Percentiles rank a stretch among this genome's conserved stretches.
These are phyloP conservation scores for Lepidonotus clava DNA, from an alignment of 2,888 invertebrate species.

Conservation along the genomic window DNA sequence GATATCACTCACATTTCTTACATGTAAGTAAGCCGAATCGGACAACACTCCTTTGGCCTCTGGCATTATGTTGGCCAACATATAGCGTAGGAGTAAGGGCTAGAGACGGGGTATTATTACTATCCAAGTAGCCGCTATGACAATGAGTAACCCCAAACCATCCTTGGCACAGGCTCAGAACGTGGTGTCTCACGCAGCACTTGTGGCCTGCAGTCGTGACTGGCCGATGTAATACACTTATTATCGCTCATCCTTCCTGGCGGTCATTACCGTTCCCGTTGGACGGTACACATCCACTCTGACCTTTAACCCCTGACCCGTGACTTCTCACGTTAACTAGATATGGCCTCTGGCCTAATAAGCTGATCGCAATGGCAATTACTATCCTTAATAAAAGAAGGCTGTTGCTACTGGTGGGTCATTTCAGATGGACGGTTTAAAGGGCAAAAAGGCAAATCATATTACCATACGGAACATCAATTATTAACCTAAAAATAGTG, in stretches of 20 bases:
- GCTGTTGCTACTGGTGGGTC: too few relatives aligned
- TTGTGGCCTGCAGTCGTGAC: conserved; percentile 5
- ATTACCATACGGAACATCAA: too few relatives aligned
- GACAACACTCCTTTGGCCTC: not conserved
- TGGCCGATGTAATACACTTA: not conserved
- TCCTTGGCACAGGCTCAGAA: not conserved
- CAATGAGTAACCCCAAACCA: conserved; percentile 12
- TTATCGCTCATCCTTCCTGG: conserved; percentile 25
- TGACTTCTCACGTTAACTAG: conserved; percentile 19
- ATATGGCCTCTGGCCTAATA: not conserved
- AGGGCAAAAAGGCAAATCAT: too few relatives aligned
- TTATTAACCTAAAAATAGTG: too few relatives aligned
- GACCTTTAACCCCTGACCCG: not conserved
- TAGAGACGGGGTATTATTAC: not conserved
- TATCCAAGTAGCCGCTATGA: conserved; percentile 17
- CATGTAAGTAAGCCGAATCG: not conserved
- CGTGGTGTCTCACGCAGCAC: not conserved
- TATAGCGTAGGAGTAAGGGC: not conserved
- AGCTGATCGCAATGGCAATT: not conserved
- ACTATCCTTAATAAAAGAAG: too few relatives aligned
- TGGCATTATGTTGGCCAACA: too few relatives aligned
- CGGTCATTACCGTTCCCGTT: not conserved
- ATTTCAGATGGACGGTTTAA: too few relatives aligned
- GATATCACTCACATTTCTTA: not conserved
- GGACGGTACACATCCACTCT: not conserved